Base-by-base conservation (phyloP, 2,113 vertebrate species). In the Chaetura pelagica region DNA sequence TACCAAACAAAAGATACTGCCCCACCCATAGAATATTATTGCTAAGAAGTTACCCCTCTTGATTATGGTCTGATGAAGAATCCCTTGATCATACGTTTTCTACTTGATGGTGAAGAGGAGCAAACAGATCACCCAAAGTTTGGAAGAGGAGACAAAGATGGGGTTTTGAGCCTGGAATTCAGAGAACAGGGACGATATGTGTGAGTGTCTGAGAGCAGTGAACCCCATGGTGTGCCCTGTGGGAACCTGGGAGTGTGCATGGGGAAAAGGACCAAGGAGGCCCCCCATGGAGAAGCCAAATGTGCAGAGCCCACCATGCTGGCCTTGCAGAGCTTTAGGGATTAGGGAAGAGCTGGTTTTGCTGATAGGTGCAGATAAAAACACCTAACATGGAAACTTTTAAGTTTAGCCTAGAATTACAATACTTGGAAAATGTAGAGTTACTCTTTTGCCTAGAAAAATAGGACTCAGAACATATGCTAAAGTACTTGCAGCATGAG, bases 361-460 rank as follows among this genome's bases (percentile, higher is more conserved):
- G 16, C 6, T 27, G 30, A 1, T 40, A 16, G 19, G 34, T 74
- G 48, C 17, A 49, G 30, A 17, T 38, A 69, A 63, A 62, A 68
- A 30, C 30, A 14, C 0, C 0, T 38, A 7, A 14, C 0, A 1
- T 13, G 49, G 30, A 29, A 44, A 35, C 13, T 38, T 38, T 1
- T 4, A 67, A 27, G 17, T 38, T 51, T 3, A 20, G 52, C 21
- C 14, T 54, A 16, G 13, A n/a, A 7, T 69, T 61, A 29, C 11
- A 51, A 1, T 30, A 4, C 29, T 34, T 32, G 29, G 24, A 52
- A 34, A 69, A 35, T 2, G 32, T 6, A 23, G 5, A 29, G 21
- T 14, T 0, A 12, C 11, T n/a, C 15, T 54, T 78, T 29, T 49
- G 30, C 67, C 17, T 34, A 21, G 38, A 59, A 76, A 69, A 75